Evolutionary conservation across 2,113 vertebrate species (phyloP).

Genomic region (Synchiropus splendidus): DNA sequence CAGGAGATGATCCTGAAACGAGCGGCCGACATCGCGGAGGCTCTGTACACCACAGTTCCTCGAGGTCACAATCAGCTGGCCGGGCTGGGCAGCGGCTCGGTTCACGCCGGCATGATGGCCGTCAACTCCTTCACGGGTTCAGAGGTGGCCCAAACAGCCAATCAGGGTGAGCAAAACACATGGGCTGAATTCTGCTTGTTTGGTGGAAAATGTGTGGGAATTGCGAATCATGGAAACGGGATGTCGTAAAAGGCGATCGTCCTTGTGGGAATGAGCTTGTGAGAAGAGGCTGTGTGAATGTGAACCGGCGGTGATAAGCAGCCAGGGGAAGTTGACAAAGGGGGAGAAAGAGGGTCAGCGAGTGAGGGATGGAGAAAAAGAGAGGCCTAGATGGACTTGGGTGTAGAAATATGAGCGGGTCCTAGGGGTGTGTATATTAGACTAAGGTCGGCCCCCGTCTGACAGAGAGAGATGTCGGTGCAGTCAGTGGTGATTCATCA

Average conservation of each 20-base stretch:
- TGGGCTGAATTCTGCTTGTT: conserved; percentile 1
- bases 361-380: conserved; percentile 51
- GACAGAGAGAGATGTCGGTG: conserved; percentile 71
- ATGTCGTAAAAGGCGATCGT: neutral
- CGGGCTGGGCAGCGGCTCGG: conserved; percentile 50
- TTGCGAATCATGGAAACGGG: conserved; percentile 18
- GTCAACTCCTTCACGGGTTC: conserved; percentile 65
- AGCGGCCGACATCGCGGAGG: conserved; percentile 90
- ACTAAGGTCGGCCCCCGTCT: conserved; percentile 57
- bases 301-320: conserved; percentile 2
- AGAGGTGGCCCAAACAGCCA: conserved; percentile 61
- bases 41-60: conserved; percentile 84
- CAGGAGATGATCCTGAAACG: conserved; percentile 93
- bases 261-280: conserved; percentile 4
- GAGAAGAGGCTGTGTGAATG: conserved; percentile 13
- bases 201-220: conserved; percentile 3
- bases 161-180: conserved; percentile 54
- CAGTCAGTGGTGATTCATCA: conserved; percentile 70
- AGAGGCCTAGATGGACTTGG: conserved; percentile 40
- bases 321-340: conserved; percentile 22
- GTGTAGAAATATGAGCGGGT: conserved; percentile 61
- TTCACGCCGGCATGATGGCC: conserved; percentile 62
- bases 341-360: conserved; percentile 41
- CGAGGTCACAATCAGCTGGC: conserved; percentile 86
- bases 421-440: conserved; percentile 66